A percentile compares a stretch with the other conserved stretches of the same genome.
These are phyloP conservation scores for Philaenus spumarius DNA, from an alignment of 1,140 invertebrate species.

Conservation along the genomic window DNA sequence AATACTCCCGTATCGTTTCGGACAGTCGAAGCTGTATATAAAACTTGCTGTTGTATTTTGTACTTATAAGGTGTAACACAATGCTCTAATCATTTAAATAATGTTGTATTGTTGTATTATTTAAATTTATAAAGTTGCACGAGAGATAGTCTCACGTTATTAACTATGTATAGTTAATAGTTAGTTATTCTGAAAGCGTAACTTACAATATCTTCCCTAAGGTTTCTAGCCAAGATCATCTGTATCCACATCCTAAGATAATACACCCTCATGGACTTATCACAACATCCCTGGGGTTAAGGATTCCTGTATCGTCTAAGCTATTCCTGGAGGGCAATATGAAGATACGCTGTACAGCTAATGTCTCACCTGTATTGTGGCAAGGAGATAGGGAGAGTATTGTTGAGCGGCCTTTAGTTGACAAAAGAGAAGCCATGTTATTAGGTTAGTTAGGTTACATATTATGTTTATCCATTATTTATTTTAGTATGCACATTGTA, in stretches of 20 bases:
- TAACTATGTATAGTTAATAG: no score
- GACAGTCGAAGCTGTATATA: no score
- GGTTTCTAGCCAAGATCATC: constrained; percentile 42
- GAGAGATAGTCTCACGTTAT: no score
- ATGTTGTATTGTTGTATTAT: no score
- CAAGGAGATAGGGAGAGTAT: constrained; percentile 47
- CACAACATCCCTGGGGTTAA: constrained; percentile 46
- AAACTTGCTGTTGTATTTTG: no score
- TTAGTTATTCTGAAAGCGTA: background rate
- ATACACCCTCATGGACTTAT: constrained; percentile 49
- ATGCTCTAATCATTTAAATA: no score
- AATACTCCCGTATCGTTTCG: no score
- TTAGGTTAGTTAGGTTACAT: constrained; percentile 43
- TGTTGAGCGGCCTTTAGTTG: constrained; percentile 41
- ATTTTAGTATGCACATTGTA: no score
- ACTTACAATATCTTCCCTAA: constrained; percentile 31
- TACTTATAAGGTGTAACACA: no score
- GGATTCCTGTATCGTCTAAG: constrained; percentile 42
- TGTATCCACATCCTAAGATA: constrained; percentile 44
- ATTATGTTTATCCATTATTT: no score
- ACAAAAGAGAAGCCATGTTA: constrained; percentile 51
- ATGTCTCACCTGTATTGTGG: constrained; percentile 50
- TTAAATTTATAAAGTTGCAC: no score
- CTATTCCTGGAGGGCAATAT: constrained; percentile 49
- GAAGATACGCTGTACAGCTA: constrained; percentile 51